Base-by-base conservation (phyloP, 2,888 invertebrate species). In the Ypsolopha scabrella region DNA sequence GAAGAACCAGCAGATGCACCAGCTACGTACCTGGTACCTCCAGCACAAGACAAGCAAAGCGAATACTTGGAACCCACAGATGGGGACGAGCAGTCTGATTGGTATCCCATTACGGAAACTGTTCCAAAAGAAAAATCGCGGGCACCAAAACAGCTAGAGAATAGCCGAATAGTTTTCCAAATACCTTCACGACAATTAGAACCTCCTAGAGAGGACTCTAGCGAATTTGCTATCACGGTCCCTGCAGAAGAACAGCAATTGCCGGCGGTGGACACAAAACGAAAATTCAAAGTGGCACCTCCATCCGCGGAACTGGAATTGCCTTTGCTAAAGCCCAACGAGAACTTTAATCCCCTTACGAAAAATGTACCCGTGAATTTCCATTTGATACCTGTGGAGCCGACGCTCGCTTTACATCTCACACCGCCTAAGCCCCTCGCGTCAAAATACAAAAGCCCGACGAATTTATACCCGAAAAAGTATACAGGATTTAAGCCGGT, bases 381-480 rank as follows among this genome's bases (percentile, higher is more conserved):
- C 52, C 60, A 57, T 38, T 51, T 64, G 8, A 60, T 70, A 37
- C 70, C 63, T 64, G 78, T 62, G 58, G 76, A 73, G 60, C 77
- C 65, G 60, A 78, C 59, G 52, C 60, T 74, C 46, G 57, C 74
- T 11, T 58, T 77, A 53, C 73, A 75, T 58, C 66, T 79, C 3
- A 67, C 67, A 41, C 74, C 77, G 7, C 36, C 36, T n/a, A 78
- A 63, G 58, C 73, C 58, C 50, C 62, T 62, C 65, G 63, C 57
- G 60, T 69, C 67, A 58, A 72, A 69, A 56, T 61, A 66, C 41
- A 75, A 85, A 57, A 66, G 70, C 24, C 89, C 89, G 2, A 90
- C 89, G 14, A 85, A 85, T 53, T 36, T 43, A 60, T 89, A 87
- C 60, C 90, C 90, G 0, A 90, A 90, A 64, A 90, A 90, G 63